phyloP scores from a whole-genome alignment of 2,797 vertebrate species.

The Calcarius lapponicus region DNA sequence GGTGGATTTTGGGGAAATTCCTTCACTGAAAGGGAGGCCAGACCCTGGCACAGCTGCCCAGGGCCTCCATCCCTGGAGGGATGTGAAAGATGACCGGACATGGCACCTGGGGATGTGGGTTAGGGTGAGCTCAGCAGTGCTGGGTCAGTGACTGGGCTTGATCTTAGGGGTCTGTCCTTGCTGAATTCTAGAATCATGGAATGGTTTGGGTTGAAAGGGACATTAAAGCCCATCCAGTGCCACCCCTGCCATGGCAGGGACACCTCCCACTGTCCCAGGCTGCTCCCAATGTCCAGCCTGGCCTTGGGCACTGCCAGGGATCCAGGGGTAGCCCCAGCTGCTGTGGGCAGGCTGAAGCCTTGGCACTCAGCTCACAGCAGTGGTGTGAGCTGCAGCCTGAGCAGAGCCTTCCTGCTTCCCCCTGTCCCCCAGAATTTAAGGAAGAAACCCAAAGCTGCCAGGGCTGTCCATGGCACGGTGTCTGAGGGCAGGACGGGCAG shows the following conservation, averaged over 20 bases:
- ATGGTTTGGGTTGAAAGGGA: neutral
- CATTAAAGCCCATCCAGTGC: neutral
- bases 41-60: too few relatives aligned
- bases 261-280: neutral
- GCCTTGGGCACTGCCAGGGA: neutral
- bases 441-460: neutral
- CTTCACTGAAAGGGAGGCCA: too few relatives aligned
- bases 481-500: neutral
- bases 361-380: neutral
- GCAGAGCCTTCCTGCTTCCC: neutral
- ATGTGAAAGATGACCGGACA: too few relatives aligned
- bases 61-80: too few relatives aligned
- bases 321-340: neutral
- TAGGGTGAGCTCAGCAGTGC: neutral
- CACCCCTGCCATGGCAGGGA: neutral
- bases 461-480: rapidly evolving
- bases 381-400: neutral
- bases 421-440: neutral
- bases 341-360: neutral
- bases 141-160: neutral
- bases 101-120: neutral
- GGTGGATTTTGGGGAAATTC: too few relatives aligned
- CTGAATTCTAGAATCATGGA: neutral
- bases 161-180: neutral
- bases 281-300: neutral